phyloP scores from a whole-genome alignment of 2,113 vertebrate genomes.

The Sphyrna mokarran region DNA sequence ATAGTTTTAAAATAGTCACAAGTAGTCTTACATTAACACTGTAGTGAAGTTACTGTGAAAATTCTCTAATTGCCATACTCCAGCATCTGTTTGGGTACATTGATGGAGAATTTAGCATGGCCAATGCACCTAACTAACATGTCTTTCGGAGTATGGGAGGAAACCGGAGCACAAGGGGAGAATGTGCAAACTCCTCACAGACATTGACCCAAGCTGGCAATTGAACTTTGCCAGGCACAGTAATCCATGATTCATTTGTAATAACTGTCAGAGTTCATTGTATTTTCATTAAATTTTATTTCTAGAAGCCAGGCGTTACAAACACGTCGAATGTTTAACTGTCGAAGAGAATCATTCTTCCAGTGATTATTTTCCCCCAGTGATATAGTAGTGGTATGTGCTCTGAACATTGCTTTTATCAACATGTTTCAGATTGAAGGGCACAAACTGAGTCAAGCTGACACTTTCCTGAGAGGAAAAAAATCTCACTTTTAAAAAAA shows the following conservation, averaged over 20 bases:
- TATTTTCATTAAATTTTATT: neutral
- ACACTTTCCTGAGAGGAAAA: neutral
- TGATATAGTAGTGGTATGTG: neutral
- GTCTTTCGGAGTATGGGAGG: no score
- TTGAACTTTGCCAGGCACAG: neutral
- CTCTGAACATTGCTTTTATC: neutral
- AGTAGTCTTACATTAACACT: no score
- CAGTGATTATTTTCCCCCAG: neutral
- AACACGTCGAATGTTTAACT: neutral
- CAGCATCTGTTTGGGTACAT: no score
- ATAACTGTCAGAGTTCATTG: neutral
- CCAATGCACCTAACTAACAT: no score
- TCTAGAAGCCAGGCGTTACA: neutral
- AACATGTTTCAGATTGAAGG: neutral
- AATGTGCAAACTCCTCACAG: no score
- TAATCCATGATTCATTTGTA: neutral
- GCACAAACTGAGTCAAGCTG: neutral
- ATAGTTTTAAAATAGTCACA: no score
- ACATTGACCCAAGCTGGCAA: no score
- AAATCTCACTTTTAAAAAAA: neutral
- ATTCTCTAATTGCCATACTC: no score
- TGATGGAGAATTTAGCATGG: no score
- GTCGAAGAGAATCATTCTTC: neutral
- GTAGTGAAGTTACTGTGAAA: no score
- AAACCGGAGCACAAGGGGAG: no score